Evolutionary conservation across 92 coral and sea anemone species (phyloP).

Genomic region (Bergia puertoricense): DNA sequence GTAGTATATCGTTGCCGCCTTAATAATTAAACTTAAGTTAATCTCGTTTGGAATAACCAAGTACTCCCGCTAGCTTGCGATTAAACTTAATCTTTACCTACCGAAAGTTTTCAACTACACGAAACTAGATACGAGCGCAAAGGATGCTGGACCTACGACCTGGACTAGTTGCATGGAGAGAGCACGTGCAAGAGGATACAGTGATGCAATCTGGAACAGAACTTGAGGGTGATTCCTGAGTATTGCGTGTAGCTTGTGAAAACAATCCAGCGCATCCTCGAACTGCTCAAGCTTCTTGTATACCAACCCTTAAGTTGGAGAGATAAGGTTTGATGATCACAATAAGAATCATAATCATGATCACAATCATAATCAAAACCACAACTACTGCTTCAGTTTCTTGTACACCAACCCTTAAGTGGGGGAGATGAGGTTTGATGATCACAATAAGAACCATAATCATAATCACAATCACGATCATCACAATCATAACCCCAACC

Average conservation of each 20-base stretch:
- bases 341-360: not conserved
- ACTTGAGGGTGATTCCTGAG: slow-evolving; percentile 96
- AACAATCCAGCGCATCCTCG: slow-evolving; percentile 95
- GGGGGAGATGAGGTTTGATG: no score
- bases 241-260: slow-evolving; percentile 91
- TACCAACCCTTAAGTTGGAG: slow-evolving; percentile 72
- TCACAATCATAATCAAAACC: not conserved
- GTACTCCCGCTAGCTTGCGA: no score
- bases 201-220: slow-evolving; percentile 87
- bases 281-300: slow-evolving; percentile 81
- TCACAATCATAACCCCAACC: no score
- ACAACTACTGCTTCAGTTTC: not conserved
- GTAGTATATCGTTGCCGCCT: no score
- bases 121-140: no score
- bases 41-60: no score
- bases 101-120: no score
- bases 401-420: not conserved
- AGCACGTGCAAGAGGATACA: slow-evolving; percentile 72
- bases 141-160: not conserved
- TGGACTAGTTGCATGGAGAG: slow-evolving; percentile 22
- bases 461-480: no score
- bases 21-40: no score
- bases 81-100: no score
- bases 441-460: no score
- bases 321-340: not conserved